Base-by-base conservation (phyloP, 2,113 vertebrate species). In the Microcebus tavaratra region DNA sequence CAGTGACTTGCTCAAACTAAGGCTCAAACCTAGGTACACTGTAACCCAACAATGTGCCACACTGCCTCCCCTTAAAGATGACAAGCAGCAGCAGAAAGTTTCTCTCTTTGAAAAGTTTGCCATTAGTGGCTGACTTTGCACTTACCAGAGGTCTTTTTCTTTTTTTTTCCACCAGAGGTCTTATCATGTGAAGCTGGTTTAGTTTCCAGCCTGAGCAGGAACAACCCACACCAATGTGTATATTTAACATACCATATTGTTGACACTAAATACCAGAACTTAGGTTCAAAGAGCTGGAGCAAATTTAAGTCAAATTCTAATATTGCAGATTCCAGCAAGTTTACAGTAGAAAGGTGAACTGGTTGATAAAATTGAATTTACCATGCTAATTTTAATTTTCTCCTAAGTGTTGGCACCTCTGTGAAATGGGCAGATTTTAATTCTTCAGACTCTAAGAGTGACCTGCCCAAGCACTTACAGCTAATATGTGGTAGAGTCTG, bases 181-280 rank as follows among this genome's bases (percentile, higher is more conserved):
- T 82, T 73, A 55, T 68, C 95, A 91, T 72, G 75, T 88, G 53
- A 95, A 31, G 59, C 88, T 50, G 88, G 73, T 80, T 96, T 82
- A 48, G 78, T 21, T 73, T 94, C 97, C 86, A 91, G 97, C 61
- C 93, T 75, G 10, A 98, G 93, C 96, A 96, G 97, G 98, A 97
- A 82, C 75, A 95, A 90, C 61, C 86, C 88, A 7, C 3, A 36
- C 88, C 88, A 76, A 0, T 96, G 97, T 98, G 53, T 98, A 90
- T 90, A 96, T 31, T 97, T 90, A 98, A 98, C 97, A 98, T 80
- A 96, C 70, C 13, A 6, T 8, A 50, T 14, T 98, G 97, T 98
- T 98, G 80, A 97, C 70, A 96, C 55, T 53, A 97, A 84, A 86
- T 68, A 95, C 23, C 57, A 92, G 68, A 90, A 87, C 34, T 65